Percentiles rank a stretch among this genome's conserved stretches.
Evolutionary conservation across 1,140 invertebrate genomes (phyloP).

Genomic region (Penaeus vannamei): DNA sequence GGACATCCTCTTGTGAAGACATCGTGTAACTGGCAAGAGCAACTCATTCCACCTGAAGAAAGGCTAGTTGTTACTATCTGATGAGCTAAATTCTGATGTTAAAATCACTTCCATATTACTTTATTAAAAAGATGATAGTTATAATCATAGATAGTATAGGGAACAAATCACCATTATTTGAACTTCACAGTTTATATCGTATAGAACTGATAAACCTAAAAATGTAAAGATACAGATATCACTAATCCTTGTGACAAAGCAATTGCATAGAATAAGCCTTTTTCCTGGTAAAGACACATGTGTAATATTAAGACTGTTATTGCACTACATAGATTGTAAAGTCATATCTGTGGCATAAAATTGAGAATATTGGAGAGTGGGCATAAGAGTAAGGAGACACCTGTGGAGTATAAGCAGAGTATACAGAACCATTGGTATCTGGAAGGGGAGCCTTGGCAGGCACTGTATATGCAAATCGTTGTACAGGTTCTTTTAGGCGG

Average conservation of each 20-base stretch:
- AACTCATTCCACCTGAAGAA: conserved; percentile 43
- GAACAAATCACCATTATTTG: neutral
- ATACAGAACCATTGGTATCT: neutral
- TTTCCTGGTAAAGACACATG: neutral
- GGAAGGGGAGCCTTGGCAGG: conserved; percentile 8
- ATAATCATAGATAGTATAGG: neutral
- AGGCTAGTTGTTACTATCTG: conserved; percentile 30
- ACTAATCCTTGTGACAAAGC: conserved; percentile 1
- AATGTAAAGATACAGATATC: conserved; percentile 14
- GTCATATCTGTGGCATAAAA: conserved; percentile 21
- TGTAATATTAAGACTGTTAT: neutral
- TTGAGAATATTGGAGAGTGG: neutral
- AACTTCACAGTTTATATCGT: neutral
- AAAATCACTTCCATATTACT: neutral
- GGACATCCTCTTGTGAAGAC: conserved; percentile 38
- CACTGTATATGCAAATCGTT: conserved; percentile 50
- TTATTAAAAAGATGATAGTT: neutral
- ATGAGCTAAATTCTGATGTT: conserved; percentile 14
- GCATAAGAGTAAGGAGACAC: conserved; percentile 23
- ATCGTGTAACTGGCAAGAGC: conserved; percentile 39
- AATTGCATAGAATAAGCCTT: too few species aligned
- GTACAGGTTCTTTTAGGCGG: conserved; percentile 56
- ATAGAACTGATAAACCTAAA: conserved; percentile 19
- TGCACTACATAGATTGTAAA: neutral
- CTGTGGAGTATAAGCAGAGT: conserved; percentile 28